Base-by-base conservation (phyloP, 2,797 vertebrate species). In the Coilia nasus region DNA sequence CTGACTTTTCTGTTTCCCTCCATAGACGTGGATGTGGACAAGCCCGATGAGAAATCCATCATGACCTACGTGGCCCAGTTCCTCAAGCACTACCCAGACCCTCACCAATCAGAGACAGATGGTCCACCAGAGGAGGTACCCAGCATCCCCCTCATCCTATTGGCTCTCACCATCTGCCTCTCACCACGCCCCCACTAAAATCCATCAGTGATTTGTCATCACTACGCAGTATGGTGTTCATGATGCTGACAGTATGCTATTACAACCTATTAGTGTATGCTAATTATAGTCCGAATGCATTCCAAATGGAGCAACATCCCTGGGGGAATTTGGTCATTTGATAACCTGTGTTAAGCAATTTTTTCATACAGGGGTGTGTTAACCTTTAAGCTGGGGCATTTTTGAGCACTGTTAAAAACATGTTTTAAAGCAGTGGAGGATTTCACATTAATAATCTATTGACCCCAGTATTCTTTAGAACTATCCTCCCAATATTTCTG, bases 31-130 rank as follows among this genome's bases (percentile, higher is more conserved):
- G 98, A 99, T 86, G 98, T 99, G 64, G 98, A 99, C 91, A 99
- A 99, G 78, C 98, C 98, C 17, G 98, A 99, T 88, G 98, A 99
- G 93, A 99, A 99, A 90, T 99, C 98, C 84, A 96, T 99, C 89
- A 99, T 99, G 98, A 99, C 98, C 0, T 99, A 99, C 1, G 96
- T 99, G 90, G 98, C 98, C 86, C 98, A 99, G 94, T 99, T 99
- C 92, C 95, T 99, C 89, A 99, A 98, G 89, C 97, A 97, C 71
- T 98, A 97, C 90, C 98, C 98, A 0, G 96, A 99, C 89, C 93
- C 94, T 71, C 95, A 97, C 87, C 94, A 92, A 23, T 91, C 94
- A 21, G 94, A 95, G 64, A 81, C 93, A 0, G 97, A 98, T 23
- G 95, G 94, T 5, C 96, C 95, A n/a, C 97, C 93, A 35, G 97